Evolutionary conservation across 2,113 vertebrate species (phyloP).

Genomic region (Lonchura striata): DNA sequence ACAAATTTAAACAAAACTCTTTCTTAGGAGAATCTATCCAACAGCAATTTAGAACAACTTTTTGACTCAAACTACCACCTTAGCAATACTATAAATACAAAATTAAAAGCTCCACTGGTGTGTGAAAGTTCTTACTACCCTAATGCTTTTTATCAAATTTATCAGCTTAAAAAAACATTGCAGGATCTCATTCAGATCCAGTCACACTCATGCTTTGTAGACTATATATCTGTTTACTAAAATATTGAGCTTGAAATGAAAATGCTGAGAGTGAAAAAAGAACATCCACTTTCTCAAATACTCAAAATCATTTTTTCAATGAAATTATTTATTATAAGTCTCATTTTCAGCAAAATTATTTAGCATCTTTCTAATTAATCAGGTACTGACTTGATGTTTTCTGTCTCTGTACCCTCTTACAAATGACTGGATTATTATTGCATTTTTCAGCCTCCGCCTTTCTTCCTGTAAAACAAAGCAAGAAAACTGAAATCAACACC

Average conservation of each 20-base stretch:
- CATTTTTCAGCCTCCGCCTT: constrained; percentile 92
- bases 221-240: background rate
- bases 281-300: background rate
- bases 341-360: background rate
- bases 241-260: background rate
- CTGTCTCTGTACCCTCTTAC: constrained; percentile 92
- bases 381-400: constrained; percentile 86
- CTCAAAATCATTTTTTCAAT: background rate
- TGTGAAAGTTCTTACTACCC: background rate
- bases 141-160: background rate
- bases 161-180: background rate
- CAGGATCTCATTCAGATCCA: background rate
- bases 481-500: background rate
- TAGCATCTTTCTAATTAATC: background rate
- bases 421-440: constrained; percentile 96
- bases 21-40: background rate
- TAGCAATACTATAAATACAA: background rate
- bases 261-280: background rate
- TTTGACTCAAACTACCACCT: background rate
- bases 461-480: constrained; percentile 82
- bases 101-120: background rate
- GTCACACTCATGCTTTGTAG: background rate
- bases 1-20: background rate
- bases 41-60: background rate
- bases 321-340: background rate